Conservation (phyloP, 64 coral and sea anemone genomes). For the Trachythela sp. region DNA sequence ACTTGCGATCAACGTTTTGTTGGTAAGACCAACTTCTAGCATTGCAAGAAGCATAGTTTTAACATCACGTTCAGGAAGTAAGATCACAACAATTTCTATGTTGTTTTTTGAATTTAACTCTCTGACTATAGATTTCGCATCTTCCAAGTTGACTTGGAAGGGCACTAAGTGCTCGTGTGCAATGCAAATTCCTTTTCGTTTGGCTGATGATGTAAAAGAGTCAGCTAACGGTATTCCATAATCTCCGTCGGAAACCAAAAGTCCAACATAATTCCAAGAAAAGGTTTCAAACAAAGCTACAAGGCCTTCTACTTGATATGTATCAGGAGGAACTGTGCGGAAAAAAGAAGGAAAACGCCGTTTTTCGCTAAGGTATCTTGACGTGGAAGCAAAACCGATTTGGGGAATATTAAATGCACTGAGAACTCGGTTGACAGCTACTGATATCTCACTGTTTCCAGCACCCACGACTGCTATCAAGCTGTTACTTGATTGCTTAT, state of each 20-base stretch:
- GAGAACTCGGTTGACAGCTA: conserved; percentile 54
- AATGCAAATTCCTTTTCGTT: conserved; percentile 45
- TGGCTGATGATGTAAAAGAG: conserved; percentile 47
- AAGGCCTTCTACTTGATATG: conserved; percentile 50
- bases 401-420: conserved; percentile 58
- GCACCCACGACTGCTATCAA: conserved; percentile 54
- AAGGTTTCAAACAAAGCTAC: conserved; percentile 34
- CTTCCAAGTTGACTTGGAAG: neutral
- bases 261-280: conserved; percentile 52
- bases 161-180: conserved; percentile 39
- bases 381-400: conserved; percentile 68
- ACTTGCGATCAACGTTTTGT: neutral
- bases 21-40: neutral
- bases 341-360: conserved; percentile 53
- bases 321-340: conserved; percentile 50
- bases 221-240: conserved; percentile 52
- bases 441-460: conserved; percentile 53
- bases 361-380: conserved; percentile 59
- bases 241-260: conserved; percentile 33
- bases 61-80: neutral
- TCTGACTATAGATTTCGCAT: neutral
- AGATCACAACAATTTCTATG: neutral
- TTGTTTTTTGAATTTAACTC: neutral
- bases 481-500: neutral
- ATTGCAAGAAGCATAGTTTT: neutral